Conservation (phyloP, 1,140 invertebrate genomes). For the Ylistrum balloti region DNA sequence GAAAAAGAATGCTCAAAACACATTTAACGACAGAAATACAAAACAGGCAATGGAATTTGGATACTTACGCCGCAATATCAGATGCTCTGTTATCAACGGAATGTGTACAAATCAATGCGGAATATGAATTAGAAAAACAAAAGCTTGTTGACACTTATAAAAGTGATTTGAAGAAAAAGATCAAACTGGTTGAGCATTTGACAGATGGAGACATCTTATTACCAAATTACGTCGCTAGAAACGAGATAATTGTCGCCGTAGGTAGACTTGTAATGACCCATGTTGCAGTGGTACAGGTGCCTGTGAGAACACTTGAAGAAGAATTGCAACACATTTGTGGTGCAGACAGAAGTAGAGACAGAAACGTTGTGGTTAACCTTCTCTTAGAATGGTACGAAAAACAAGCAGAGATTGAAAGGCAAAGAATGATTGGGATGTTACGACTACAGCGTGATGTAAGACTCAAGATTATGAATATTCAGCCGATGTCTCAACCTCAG, state of each 20-base stretch:
- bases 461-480: background rate
- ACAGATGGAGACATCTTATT: background rate
- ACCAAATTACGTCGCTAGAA: background rate
- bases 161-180: background rate
- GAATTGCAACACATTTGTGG: background rate
- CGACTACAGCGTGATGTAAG: background rate
- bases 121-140: background rate
- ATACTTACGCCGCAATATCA: background rate
- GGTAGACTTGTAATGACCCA: constrained; percentile 22
- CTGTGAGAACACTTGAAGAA: background rate
- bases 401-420: background rate
- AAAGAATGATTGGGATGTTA: background rate
- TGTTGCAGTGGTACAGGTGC: background rate
- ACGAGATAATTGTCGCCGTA: background rate
- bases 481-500: background rate
- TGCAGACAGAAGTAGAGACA: background rate
- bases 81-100: background rate
- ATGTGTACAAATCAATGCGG: background rate
- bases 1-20: background rate
- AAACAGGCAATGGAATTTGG: background rate
- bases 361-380: background rate
- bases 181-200: background rate
- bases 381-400: background rate
- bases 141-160: background rate
- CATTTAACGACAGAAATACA: background rate